Conservation (phyloP, 2,797 vertebrate species). For the Alosa sapidissima region DNA sequence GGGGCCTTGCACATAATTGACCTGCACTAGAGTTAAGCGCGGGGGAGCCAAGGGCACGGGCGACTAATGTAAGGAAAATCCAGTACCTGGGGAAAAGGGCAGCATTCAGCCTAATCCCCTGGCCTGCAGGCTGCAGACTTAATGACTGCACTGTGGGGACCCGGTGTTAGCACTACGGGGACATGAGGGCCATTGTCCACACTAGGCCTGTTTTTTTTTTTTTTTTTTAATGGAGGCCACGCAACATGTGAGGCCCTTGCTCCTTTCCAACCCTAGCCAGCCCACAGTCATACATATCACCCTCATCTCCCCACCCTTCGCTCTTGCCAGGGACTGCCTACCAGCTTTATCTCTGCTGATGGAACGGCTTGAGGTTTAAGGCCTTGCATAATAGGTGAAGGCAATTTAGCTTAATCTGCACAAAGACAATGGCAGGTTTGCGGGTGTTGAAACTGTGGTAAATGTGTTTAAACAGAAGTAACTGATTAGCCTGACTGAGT, state of each 20-base stretch:
- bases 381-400: not conserved
- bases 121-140: conserved; percentile 79
- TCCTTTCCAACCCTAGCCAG: not conserved
- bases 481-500: not conserved
- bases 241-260: conserved; percentile 66
- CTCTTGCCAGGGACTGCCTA: not conserved
- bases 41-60: conserved; percentile 75
- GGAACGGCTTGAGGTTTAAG: not conserved
- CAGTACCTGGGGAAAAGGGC: conserved; percentile 78
- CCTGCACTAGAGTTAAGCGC: conserved; percentile 73
- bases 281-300: not conserved
- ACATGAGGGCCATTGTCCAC: conserved; percentile 50
- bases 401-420: conserved; percentile 18
- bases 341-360: not conserved
- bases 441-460: not conserved
- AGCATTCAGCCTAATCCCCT: conserved; percentile 80
- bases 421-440: not conserved
- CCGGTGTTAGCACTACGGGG: conserved; percentile 32
- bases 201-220: conserved; percentile 30
- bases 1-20: conserved; percentile 68
- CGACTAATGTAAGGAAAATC: conserved; percentile 82
- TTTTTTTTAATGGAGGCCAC: conserved; percentile 51
- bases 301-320: not conserved
- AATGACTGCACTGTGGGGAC: conserved; percentile 71
- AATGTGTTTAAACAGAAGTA: conserved; percentile 3